Evolutionary conservation across 2,888 invertebrate genomes (phyloP).

Genomic region (Eumerus sabulonum): DNA sequence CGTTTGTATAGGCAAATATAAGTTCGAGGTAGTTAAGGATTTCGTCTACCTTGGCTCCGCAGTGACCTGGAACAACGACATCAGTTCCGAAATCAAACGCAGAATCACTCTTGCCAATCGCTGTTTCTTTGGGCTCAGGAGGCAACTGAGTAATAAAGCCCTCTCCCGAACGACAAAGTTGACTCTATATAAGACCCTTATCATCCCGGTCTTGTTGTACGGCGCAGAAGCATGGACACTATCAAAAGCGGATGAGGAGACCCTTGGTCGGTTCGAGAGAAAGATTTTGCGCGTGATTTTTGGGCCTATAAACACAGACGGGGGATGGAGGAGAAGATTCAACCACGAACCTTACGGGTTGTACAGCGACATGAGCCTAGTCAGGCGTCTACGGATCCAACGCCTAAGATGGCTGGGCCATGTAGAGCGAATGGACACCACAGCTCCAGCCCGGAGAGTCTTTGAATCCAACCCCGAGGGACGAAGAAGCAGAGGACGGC

Average conservation of each 20-base stretch:
- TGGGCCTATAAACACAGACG: too few relatives aligned
- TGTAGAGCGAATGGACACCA: neutral
- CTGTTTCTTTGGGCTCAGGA: constrained; percentile 1
- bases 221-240: neutral
- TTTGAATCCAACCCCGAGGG: neutral
- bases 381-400: neutral
- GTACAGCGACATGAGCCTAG: neutral
- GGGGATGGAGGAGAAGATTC: neutral
- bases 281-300: too few relatives aligned
- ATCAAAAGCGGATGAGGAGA: neutral
- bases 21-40: neutral
- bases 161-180: neutral
- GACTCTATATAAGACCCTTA: neutral
- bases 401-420: neutral
- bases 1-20: neutral
- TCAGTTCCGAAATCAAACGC: too few relatives aligned
- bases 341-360: neutral
- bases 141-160: neutral
- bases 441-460: neutral
- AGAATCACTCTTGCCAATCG: neutral
- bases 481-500: too few relatives aligned
- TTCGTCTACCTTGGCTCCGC: neutral
- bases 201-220: neutral
- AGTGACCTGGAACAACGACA: too few relatives aligned
- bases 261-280: neutral